These are phyloP conservation scores for Mormyrus lacerda DNA, from an alignment of 2,113 vertebrate species.

Conservation along the genomic window DNA sequence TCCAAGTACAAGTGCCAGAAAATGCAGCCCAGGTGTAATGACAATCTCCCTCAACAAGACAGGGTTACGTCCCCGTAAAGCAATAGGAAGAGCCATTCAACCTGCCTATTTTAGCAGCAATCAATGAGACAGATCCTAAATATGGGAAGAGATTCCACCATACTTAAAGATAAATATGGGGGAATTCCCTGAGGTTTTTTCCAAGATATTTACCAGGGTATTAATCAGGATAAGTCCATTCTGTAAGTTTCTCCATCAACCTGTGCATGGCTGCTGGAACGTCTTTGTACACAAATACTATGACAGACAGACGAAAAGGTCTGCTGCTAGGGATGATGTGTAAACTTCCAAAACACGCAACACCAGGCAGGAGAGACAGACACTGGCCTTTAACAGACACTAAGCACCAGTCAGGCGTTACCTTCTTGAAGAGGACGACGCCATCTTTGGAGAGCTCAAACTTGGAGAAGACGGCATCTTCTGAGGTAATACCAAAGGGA, in stretches of 20 bases:
- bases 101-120: not conserved
- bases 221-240: not conserved
- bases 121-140: not conserved
- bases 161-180: not conserved
- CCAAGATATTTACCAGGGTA: not conserved
- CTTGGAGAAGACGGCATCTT: slow-evolving; percentile 67
- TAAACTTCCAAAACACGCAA: not conserved
- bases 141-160: not conserved
- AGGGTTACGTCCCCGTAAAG: not conserved
- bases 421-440: slow-evolving; percentile 93
- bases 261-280: not conserved
- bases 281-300: not conserved
- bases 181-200: not conserved
- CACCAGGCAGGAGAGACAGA: not conserved
- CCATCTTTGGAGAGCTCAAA: slow-evolving; percentile 75
- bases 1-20: not conserved
- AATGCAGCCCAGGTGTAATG: not conserved
- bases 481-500: slow-evolving; percentile 79
- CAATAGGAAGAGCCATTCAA: not conserved
- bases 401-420: slow-evolving; percentile 31
- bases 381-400: not conserved
- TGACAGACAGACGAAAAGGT: not conserved
- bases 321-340: not conserved
- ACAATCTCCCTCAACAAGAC: not conserved
- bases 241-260: not conserved